Conservation (phyloP, 2,797 vertebrate species). For the Hypotaenidia philippensis region DNA sequence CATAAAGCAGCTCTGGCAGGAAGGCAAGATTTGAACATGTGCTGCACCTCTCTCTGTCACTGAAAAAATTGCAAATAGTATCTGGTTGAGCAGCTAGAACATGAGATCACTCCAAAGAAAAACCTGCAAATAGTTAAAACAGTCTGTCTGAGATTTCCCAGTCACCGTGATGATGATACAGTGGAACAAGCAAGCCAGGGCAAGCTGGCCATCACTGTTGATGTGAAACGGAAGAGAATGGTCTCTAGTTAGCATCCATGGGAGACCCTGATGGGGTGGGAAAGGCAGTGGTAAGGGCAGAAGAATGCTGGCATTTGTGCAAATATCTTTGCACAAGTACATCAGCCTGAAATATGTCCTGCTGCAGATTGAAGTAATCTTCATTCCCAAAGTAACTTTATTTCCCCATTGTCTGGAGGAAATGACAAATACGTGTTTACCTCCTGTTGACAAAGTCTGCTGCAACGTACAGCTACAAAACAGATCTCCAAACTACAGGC, state of each 20-base stretch:
- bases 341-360: background rate
- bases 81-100: background rate
- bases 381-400: background rate
- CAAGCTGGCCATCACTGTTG: background rate
- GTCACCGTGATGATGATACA: background rate
- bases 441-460: background rate
- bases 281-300: background rate
- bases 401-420: background rate
- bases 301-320: background rate
- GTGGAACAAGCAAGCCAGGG: background rate
- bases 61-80: background rate
- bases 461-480: background rate
- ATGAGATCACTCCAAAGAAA: background rate
- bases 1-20: background rate
- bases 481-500: background rate
- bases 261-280: background rate
- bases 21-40: background rate
- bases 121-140: background rate
- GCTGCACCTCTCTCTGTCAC: background rate
- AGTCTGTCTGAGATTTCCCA: background rate
- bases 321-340: background rate
- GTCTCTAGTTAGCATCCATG: background rate
- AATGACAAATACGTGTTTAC: background rate
- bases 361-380: background rate
- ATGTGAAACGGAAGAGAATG: background rate